Evolutionary conservation across 2,888 invertebrate genomes (phyloP), one percentile per base, ranked within the genome.

Genomic region (Phymatocera aterrima): DNA sequence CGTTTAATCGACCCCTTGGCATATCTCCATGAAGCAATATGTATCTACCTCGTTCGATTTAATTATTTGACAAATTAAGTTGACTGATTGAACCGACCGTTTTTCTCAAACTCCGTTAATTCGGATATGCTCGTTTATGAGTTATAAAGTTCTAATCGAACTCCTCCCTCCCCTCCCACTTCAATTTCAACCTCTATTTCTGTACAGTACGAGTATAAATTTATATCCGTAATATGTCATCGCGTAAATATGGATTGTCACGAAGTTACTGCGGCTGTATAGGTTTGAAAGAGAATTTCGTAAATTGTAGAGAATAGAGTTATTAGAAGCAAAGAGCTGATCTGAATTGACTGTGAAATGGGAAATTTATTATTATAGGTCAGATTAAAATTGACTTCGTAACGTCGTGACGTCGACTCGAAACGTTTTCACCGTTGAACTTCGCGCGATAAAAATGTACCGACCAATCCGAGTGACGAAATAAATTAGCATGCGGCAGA

Each of bases 271-370:
- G n/a, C n/a, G n/a, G n/a, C n/a, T n/a, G n/a, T n/a, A n/a, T n/a
- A n/a, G n/a, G n/a, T n/a, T n/a, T n/a, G n/a, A n/a, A n/a, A n/a
- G n/a, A n/a, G n/a, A n/a, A n/a, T n/a, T n/a, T n/a, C n/a, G n/a
- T n/a, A n/a, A 40, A 40, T 40, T 40, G 40, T 8, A 40, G 8
- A 4, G 40, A 40, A 40, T 40, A 40, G 8, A 40, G 40, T 40
- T 8, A 5, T 40, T 4, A 40, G 8, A 40, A 40, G 10, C 15
- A 12, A 28, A 57, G 21, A 28, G 28, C n/a, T n/a, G n/a, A 15
- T 28, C 28, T 12, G 24, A 64, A 64, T 64, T 64, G 61, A 64
- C 61, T 64, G n/a, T n/a, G n/a, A n/a, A n/a, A n/a, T n/a, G n/a
- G n/a, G 4, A 64, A 64, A 64, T 18, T 64, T 64, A n/a, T n/a